A percentile compares a stretch with the other conserved stretches of the same genome.
These are phyloP conservation scores for Sitta carolinensis DNA, from an alignment of 2,797 vertebrate genomes.

Conservation along the genomic window DNA sequence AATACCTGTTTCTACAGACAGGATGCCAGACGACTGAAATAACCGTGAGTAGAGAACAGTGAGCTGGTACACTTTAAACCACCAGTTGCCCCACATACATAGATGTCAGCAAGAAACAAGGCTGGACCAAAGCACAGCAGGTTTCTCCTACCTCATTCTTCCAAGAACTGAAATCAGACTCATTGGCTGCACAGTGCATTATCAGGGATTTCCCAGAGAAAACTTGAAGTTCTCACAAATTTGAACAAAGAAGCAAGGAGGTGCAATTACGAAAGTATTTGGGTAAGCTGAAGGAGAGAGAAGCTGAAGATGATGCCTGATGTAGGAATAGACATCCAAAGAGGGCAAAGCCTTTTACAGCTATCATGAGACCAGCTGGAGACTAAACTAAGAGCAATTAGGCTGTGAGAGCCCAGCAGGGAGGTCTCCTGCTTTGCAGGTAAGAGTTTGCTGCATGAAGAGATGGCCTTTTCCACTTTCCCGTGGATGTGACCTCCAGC, in stretches of 20 bases:
- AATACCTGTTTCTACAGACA: background rate
- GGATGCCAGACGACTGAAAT: background rate
- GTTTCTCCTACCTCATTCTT: background rate
- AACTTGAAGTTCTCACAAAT: background rate
- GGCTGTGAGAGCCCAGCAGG: slow-evolving; percentile 1
- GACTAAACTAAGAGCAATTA: slow-evolving; percentile 35
- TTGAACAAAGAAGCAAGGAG: background rate
- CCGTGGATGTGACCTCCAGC: background rate
- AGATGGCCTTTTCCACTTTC: background rate
- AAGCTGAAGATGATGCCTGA: background rate
- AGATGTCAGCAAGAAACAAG: background rate
- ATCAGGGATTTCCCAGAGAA: background rate
- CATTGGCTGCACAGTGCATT: background rate
- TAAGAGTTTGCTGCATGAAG: slow-evolving; percentile 5
- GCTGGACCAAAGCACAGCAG: background rate
- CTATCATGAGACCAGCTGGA: background rate
- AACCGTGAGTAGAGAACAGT: background rate
- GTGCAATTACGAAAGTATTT: background rate
- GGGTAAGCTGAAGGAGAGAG: background rate
- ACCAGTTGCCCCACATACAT: background rate
- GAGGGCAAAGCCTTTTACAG: background rate
- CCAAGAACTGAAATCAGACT: background rate
- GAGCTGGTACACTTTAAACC: background rate
- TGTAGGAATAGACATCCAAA: background rate
- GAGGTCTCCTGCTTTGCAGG: background rate